These are phyloP conservation scores for Heliocidaris tuberculata DNA, from an alignment of 35 echinoderm and acorn worm species.

Conservation along the genomic window DNA sequence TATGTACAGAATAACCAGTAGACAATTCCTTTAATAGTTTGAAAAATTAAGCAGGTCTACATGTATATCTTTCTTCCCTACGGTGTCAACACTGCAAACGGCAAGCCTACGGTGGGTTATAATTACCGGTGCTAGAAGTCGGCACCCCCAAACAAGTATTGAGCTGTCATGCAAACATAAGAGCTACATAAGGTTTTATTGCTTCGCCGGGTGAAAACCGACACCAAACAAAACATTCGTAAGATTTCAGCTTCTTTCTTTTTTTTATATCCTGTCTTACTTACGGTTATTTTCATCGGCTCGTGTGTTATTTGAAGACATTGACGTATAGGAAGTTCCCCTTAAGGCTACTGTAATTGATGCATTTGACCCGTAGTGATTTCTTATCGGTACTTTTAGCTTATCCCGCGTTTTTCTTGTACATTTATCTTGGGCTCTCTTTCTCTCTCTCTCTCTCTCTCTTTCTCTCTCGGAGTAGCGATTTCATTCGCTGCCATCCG, in stretches of 20 bases:
- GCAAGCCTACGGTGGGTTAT: background rate
- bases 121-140: background rate
- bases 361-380: background rate
- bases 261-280: background rate
- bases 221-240: background rate
- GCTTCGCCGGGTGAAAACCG: background rate
- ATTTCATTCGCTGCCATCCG: background rate
- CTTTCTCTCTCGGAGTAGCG: background rate
- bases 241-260: background rate
- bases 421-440: background rate
- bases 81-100: background rate
- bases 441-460: too few relatives aligned
- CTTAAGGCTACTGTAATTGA: slow-evolving; percentile 3
- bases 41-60: background rate
- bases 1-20: too few relatives aligned
- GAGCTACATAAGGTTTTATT: background rate
- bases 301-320: slow-evolving; percentile 6
- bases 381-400: background rate
- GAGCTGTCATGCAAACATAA: background rate
- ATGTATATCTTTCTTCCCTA: too few relatives aligned
- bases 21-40: too few relatives aligned
- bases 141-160: background rate
- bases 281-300: background rate
- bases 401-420: background rate
- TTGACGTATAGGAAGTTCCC: slow-evolving; percentile 7